These are phyloP conservation scores for Rhynchotus rufescens DNA, from an alignment of 2,797 vertebrate species.

Conservation along the genomic window DNA sequence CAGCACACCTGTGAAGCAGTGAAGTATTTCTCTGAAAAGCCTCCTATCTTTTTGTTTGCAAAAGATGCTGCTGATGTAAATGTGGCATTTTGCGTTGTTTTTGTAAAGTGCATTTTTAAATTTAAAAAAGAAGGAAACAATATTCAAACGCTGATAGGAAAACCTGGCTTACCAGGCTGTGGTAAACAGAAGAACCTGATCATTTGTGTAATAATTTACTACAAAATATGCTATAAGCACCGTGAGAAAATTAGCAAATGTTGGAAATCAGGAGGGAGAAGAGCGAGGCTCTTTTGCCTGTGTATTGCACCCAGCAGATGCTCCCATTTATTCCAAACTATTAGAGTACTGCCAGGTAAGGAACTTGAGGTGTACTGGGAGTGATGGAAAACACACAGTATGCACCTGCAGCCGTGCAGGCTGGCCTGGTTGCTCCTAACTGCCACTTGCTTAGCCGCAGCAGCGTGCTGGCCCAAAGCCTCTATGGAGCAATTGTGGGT, in stretches of 20 bases:
- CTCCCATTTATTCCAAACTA: not conserved
- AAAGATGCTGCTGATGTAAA: not conserved
- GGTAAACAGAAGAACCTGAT: not conserved
- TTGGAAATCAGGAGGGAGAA: not conserved
- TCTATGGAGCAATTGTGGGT: slow-evolving; percentile 20
- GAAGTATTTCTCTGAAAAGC: not conserved
- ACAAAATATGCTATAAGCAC: not conserved
- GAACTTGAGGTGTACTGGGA: not conserved
- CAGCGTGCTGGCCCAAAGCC: not conserved
- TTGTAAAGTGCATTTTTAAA: not conserved
- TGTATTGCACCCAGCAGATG: not conserved
- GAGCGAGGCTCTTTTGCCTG: not conserved
- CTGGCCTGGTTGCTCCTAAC: not conserved
- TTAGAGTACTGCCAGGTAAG: not conserved
- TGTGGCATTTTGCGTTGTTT: not conserved
- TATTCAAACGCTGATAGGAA: not conserved
- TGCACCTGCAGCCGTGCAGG: not conserved
- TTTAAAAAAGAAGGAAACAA: not conserved
- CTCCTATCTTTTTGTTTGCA: not conserved
- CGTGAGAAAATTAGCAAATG: not conserved
- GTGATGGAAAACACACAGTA: not conserved
- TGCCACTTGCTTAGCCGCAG: not conserved
- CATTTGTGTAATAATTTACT: not conserved
- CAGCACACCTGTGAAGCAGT: not conserved
- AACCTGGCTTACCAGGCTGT: not conserved